A percentile compares a stretch with the other conserved stretches of the same genome.
These are phyloP conservation scores for Pseudotriccus pelzelni DNA, from an alignment of 2,797 vertebrate species.

Conservation along the genomic window DNA sequence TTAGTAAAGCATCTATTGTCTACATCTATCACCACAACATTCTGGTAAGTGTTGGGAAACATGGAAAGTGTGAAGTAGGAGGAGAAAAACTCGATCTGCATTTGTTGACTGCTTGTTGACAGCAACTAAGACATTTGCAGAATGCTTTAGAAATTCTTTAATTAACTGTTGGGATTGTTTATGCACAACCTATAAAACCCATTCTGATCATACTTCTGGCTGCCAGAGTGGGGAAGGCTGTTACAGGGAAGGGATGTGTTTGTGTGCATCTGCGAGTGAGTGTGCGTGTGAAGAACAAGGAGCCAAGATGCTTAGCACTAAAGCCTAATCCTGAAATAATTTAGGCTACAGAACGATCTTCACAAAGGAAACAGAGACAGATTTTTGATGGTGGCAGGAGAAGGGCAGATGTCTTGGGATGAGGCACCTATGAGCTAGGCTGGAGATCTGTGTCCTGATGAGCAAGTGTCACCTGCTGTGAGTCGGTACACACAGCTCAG, in stretches of 20 bases:
- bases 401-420: background rate
- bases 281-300: background rate
- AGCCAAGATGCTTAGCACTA: background rate
- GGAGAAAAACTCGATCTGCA: conserved; percentile 29
- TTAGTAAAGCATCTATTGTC: conserved; percentile 64
- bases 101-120: conserved; percentile 64
- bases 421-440: background rate
- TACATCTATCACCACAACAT: conserved; percentile 48
- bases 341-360: background rate
- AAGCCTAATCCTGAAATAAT: background rate
- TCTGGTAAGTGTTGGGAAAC: conserved; percentile 57
- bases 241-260: background rate
- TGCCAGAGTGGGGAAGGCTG: background rate
- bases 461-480: fast-evolving
- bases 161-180: conserved; percentile 47
- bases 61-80: conserved; percentile 54
- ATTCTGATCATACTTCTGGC: conserved; percentile 1
- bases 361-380: background rate
- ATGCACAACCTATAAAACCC: background rate
- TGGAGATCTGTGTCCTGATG: background rate
- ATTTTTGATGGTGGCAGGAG: background rate
- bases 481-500: background rate
- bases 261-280: background rate
- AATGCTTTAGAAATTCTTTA: conserved; percentile 28
- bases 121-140: conserved; percentile 33